Conservation (phyloP, 2,113 vertebrate genomes). For the Rhinoptilus africanus region DNA sequence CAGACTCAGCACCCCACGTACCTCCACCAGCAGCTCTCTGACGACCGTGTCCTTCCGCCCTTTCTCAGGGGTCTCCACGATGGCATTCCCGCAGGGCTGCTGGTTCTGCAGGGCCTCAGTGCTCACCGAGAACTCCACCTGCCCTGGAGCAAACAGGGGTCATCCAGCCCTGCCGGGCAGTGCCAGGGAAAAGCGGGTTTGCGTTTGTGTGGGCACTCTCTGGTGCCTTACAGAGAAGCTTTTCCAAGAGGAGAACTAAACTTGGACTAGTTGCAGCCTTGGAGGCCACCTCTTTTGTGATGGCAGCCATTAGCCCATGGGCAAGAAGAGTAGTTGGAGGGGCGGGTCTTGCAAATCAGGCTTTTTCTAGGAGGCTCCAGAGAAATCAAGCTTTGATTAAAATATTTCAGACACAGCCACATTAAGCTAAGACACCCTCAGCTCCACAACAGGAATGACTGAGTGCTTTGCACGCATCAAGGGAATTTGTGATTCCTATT, state of each 20-base stretch:
- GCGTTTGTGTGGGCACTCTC: not conserved
- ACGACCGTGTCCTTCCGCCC: conserved; percentile 77
- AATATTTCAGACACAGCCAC: not conserved
- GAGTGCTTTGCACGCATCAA: not conserved
- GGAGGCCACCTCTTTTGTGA: not conserved
- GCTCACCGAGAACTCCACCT: conserved; percentile 49
- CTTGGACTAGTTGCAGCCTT: not conserved
- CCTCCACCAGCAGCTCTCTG: conserved; percentile 80
- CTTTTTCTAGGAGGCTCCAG: not conserved
- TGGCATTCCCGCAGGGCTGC: not conserved
- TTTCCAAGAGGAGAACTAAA: not conserved
- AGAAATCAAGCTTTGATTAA: not conserved
- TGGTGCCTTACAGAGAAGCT: not conserved
- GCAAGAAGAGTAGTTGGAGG: not conserved
- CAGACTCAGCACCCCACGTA: not conserved
- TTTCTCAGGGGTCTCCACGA: conserved; percentile 72
- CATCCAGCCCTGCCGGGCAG: not conserved
- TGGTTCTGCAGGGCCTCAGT: conserved; percentile 36
- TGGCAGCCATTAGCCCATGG: not conserved
- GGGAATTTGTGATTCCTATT: not conserved
- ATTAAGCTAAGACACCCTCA: not conserved
- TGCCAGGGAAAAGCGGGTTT: fast-evolving
- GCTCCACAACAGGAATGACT: not conserved
- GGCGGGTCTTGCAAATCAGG: not conserved
- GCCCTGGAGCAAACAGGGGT: conserved; percentile 30